Percentiles rank a stretch among this genome's conserved stretches.
phyloP scores from a whole-genome alignment of 1,140 invertebrate species.

The Glossosoma conforme region DNA sequence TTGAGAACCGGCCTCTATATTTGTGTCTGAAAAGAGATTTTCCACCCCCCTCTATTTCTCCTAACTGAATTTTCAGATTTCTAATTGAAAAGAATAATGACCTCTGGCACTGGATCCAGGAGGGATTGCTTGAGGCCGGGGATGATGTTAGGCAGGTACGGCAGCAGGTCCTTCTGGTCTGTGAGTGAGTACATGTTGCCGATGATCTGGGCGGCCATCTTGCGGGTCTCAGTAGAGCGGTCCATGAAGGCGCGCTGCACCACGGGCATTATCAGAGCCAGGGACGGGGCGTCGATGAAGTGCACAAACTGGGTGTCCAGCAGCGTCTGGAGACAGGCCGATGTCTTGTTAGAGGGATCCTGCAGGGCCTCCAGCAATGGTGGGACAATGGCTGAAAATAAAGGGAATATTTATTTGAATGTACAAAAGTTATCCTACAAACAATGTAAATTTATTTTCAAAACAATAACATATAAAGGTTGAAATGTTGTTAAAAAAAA shows the following conservation, averaged over 20 bases:
- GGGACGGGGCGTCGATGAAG: constrained; percentile 97
- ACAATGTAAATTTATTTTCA: too few relatives aligned
- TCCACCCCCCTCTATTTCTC: too few relatives aligned
- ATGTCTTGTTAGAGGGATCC: constrained; percentile 95
- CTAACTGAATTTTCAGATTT: too few relatives aligned
- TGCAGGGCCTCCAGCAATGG: constrained; percentile 88
- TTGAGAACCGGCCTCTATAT: too few relatives aligned
- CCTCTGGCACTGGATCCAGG: constrained; percentile 96
- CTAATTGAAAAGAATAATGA: constrained; percentile 11
- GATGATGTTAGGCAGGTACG: constrained; percentile 94
- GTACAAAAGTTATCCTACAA: too few relatives aligned
- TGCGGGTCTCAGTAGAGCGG: constrained; percentile 93
- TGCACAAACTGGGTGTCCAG: constrained; percentile 98
- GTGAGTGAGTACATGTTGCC: constrained; percentile 99
- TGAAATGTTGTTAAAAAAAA: too few relatives aligned
- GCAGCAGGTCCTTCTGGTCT: constrained; percentile 96
- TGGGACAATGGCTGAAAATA: constrained; percentile 75
- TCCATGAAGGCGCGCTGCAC: constrained; percentile 96
- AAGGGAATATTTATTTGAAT: too few relatives aligned
- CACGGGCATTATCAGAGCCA: constrained; percentile 98
- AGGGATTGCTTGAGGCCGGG: constrained; percentile 95
- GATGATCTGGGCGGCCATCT: constrained; percentile 99
- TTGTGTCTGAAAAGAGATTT: too few relatives aligned
- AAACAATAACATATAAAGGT: too few relatives aligned
- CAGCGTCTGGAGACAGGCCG: constrained; percentile 83